These are phyloP conservation scores for Ctenochaetus hawaiiensis DNA, from an alignment of 2,797 vertebrate species.

Conservation along the genomic window DNA sequence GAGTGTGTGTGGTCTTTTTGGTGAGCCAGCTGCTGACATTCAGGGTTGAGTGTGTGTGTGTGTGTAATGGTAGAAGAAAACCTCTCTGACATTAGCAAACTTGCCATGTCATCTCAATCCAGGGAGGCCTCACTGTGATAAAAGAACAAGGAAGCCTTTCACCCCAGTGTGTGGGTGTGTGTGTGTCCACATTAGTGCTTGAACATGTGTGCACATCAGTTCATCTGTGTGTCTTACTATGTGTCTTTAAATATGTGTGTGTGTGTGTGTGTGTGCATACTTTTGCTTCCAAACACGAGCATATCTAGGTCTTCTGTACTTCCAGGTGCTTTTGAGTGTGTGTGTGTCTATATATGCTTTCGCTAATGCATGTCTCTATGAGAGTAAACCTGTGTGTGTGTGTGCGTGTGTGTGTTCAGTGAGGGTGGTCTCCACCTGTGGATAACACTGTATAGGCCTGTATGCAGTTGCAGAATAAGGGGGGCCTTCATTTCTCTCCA, in stretches of 20 bases:
- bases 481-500: constrained; percentile 16
- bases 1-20: constrained; percentile 72
- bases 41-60: constrained; percentile 37
- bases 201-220: constrained; percentile 14
- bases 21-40: constrained; percentile 74
- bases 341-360: constrained; percentile 13
- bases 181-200: constrained; percentile 2
- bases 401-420: constrained; percentile 11
- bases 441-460: constrained; percentile 43
- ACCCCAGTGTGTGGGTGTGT: constrained; percentile 23
- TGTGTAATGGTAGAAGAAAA: constrained; percentile 62
- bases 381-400: neutral
- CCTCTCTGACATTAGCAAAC: constrained; percentile 72
- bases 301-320: neutral
- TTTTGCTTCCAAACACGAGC: neutral
- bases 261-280: constrained; percentile 20
- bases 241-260: constrained; percentile 25
- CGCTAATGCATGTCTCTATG: neutral
- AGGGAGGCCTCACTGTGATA: constrained; percentile 60
- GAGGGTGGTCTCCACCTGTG: constrained; percentile 75
- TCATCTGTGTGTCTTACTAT: neutral
- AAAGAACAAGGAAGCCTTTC: constrained; percentile 70
- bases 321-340: constrained; percentile 30
- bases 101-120: constrained; percentile 75
- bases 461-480: constrained; percentile 23